Evolutionary conservation across 2,888 invertebrate genomes (phyloP).

Genomic region (Blomia tropicalis): DNA sequence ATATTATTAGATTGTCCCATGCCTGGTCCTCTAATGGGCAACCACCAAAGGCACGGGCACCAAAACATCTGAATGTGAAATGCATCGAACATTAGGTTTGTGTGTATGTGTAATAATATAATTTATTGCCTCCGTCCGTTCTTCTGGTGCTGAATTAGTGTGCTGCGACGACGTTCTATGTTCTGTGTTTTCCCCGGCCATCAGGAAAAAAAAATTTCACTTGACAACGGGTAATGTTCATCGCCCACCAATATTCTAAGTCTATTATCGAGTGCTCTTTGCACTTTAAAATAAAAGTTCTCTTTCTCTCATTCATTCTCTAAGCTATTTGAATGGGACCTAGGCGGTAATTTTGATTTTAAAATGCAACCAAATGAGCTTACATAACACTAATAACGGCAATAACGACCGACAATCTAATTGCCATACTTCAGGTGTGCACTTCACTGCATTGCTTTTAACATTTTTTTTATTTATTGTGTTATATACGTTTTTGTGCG

Average conservation of each 20-base stretch:
- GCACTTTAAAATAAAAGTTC: background rate
- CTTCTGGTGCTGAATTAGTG: background rate
- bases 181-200: too few relatives aligned
- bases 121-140: background rate
- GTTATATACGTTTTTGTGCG: background rate
- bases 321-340: too few relatives aligned
- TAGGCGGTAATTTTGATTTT: slow-evolving; percentile 7
- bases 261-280: background rate
- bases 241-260: background rate
- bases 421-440: too few relatives aligned
- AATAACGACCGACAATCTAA: slow-evolving; percentile 1
- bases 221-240: too few relatives aligned
- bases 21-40: background rate
- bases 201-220: too few relatives aligned
- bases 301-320: background rate
- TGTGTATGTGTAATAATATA: background rate
- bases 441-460: background rate
- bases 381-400: slow-evolving; percentile 11
- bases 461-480: background rate
- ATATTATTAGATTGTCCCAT: background rate
- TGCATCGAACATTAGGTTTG: background rate
- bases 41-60: too few relatives aligned
- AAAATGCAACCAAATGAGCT: slow-evolving; percentile 12
- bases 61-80: too few relatives aligned
- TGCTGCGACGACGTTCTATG: too few relatives aligned